A percentile compares a stretch with the other conserved stretches of the same genome.
Conservation (phyloP, 2,797 vertebrate species). For the Cyclopterus lumpus region DNA sequence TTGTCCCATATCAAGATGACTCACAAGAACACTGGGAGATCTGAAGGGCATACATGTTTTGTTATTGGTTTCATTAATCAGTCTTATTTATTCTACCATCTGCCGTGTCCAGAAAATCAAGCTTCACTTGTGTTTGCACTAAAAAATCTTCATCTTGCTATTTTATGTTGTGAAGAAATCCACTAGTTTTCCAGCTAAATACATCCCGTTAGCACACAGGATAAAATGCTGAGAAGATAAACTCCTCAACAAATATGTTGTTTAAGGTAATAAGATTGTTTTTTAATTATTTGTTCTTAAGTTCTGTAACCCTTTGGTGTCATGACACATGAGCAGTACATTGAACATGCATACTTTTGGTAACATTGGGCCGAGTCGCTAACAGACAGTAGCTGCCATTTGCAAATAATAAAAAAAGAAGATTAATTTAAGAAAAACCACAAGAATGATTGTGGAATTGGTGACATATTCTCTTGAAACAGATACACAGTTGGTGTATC, state of each 20-base stretch:
- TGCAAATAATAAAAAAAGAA: background rate
- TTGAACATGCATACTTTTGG: background rate
- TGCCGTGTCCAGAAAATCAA: conserved; percentile 5
- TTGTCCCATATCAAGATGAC: background rate
- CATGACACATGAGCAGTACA: background rate
- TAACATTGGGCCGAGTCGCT: background rate
- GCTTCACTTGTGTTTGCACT: background rate
- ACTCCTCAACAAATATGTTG: background rate
- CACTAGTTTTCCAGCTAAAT: background rate
- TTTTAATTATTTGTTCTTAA: background rate
- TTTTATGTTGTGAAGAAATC: conserved; percentile 19
- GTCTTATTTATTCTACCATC: conserved; percentile 8
- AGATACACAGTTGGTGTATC: background rate
- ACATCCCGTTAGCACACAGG: background rate
- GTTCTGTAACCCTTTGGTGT: background rate
- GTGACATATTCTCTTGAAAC: background rate
- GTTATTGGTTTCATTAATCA: background rate
- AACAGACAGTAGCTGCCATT: background rate
- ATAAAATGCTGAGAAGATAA: background rate
- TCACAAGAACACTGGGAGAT: background rate
- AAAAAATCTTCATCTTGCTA: background rate
- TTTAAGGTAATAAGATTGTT: background rate
- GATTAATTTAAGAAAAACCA: background rate
- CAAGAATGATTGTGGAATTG: background rate
- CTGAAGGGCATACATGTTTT: background rate